phyloP scores from a whole-genome alignment of 2,113 vertebrate genomes.

The Zapornia atra region DNA sequence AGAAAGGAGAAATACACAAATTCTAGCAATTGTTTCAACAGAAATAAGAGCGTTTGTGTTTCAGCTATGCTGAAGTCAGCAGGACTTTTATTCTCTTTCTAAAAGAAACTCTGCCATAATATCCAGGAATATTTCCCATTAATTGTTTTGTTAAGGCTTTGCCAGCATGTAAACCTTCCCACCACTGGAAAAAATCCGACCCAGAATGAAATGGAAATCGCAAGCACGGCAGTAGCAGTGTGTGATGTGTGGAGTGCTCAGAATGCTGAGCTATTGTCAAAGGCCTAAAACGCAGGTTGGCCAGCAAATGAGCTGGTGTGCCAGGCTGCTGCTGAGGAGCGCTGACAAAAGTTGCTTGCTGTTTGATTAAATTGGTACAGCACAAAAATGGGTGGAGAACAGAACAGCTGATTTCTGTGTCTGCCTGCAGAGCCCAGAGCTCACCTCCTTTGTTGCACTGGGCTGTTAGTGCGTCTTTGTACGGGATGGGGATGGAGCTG shows the following conservation, averaged over 20 bases:
- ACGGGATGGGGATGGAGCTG: accelerated
- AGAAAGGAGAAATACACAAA: background rate
- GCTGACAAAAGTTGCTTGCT: background rate
- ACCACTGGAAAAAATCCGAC: background rate
- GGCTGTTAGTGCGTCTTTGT: background rate
- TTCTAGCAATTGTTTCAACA: background rate
- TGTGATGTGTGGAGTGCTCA: background rate
- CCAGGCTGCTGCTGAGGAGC: background rate
- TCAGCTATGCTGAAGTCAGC: background rate
- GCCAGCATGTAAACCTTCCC: background rate
- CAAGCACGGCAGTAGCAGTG: background rate
- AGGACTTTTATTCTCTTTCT: background rate
- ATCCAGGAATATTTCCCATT: background rate
- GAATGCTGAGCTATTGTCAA: background rate
- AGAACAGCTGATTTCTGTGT: background rate
- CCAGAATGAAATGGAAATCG: background rate
- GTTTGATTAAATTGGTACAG: background rate
- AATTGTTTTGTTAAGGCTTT: background rate
- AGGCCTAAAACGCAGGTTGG: background rate
- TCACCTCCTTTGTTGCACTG: background rate
- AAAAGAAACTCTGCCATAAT: background rate
- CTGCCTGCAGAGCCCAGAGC: background rate
- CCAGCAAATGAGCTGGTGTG: background rate
- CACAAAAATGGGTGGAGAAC: background rate
- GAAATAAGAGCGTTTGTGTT: background rate